A percentile compares a stretch with the other conserved stretches of the same genome.
phyloP scores from a whole-genome alignment of 2,113 vertebrate genomes.

The Ptychochromis oligacanthus region DNA sequence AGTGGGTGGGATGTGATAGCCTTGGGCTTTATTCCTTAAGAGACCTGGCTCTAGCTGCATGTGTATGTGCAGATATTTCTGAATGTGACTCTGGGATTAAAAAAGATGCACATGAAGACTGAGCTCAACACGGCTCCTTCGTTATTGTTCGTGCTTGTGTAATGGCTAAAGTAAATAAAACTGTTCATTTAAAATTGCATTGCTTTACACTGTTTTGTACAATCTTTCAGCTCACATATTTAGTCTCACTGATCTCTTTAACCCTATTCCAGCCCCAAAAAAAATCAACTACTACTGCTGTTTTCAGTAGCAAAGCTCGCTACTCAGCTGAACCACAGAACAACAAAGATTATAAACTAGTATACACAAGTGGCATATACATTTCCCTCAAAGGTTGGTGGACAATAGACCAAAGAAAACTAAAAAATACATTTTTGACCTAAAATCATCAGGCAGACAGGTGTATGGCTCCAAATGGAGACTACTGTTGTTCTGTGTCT shows the following conservation, averaged over 20 bases:
- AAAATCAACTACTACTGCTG: fast-evolving
- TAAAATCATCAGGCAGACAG: neutral
- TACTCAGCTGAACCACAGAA: neutral
- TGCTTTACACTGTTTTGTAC: neutral
- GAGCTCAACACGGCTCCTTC: neutral
- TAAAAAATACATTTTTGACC: neutral
- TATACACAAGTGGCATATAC: neutral
- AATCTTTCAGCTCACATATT: neutral
- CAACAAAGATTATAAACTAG: neutral
- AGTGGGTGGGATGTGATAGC: conserved; percentile 54
- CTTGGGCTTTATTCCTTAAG: neutral
- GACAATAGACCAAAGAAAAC: too few species aligned
- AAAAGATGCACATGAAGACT: neutral
- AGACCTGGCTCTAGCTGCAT: conserved; percentile 7
- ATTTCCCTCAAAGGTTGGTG: too few species aligned
- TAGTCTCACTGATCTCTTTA: neutral
- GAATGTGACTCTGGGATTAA: neutral
- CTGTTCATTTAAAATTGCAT: neutral
- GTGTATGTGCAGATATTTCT: neutral
- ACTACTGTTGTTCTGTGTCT: neutral
- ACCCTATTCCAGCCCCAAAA: neutral
- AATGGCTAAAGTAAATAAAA: conserved; percentile 2
- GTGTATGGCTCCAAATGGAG: neutral
- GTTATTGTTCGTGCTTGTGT: conserved; percentile 7
- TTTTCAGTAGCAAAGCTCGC: neutral